Conservation (phyloP, 2,888 invertebrate species). For the Anarsia innoxiella region DNA sequence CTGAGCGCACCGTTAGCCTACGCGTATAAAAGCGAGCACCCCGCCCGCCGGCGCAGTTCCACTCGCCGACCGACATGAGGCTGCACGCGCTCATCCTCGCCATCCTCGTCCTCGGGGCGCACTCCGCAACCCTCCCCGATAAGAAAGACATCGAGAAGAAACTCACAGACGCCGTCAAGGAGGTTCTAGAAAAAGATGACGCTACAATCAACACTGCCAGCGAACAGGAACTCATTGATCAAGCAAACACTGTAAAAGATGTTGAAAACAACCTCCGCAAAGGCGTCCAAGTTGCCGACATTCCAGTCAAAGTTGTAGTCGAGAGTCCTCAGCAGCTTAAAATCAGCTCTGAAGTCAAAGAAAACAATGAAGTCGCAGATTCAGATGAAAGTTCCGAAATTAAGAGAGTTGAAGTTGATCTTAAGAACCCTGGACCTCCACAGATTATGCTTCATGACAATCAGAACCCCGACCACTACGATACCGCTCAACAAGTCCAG, state of each 20-base stretch:
- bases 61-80: slow-evolving; percentile 44
- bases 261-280: slow-evolving; percentile 41
- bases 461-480: slow-evolving; percentile 48
- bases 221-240: slow-evolving; percentile 38
- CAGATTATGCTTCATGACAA: slow-evolving; percentile 63
- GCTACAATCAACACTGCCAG: slow-evolving; percentile 19
- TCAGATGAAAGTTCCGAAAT: slow-evolving; percentile 28
- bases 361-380: slow-evolving; percentile 27
- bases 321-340: slow-evolving; percentile 33
- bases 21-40: slow-evolving; percentile 50
- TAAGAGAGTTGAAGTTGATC: slow-evolving; percentile 42
- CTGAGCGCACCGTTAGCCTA: slow-evolving; percentile 53
- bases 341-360: slow-evolving; percentile 23
- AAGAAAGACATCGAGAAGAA: slow-evolving; percentile 28
- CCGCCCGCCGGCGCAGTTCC: slow-evolving; percentile 39
- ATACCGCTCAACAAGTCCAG: slow-evolving; percentile 33
- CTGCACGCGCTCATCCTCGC: slow-evolving; percentile 43
- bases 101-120: slow-evolving; percentile 40
- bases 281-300: slow-evolving; percentile 28
- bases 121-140: slow-evolving; percentile 44
- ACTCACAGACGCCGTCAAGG: slow-evolving; percentile 25
- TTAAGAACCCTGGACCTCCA: slow-evolving; percentile 53
- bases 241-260: slow-evolving; percentile 34
- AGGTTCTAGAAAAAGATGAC: slow-evolving; percentile 27
- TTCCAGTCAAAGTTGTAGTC: slow-evolving; percentile 51